Conservation (phyloP, 2,888 invertebrate species). For the Polymixis lichenea region DNA sequence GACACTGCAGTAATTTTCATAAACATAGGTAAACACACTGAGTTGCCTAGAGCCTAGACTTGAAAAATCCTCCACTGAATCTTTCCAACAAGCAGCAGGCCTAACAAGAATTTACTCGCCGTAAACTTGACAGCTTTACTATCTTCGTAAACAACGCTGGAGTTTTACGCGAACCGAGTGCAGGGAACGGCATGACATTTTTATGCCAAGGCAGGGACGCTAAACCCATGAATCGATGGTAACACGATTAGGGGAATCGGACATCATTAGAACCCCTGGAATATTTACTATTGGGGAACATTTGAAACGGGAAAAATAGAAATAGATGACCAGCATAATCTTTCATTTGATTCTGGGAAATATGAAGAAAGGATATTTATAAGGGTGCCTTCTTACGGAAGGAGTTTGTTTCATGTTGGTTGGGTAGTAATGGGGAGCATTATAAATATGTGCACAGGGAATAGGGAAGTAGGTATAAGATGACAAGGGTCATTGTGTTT, state of each 20-base stretch:
- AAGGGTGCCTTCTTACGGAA: constrained; percentile 10
- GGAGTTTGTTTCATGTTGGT: constrained; percentile 3
- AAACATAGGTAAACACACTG: not conserved
- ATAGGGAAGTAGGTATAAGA: not conserved
- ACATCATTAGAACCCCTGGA: constrained; percentile 58
- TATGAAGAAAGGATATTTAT: constrained; percentile 31
- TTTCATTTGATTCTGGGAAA: constrained; percentile 14
- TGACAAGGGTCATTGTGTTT: constrained; percentile 16
- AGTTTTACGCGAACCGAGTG: constrained; percentile 27
- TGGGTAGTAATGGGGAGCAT: constrained; percentile 2
- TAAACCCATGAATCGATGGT: constrained; percentile 68
- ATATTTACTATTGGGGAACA: constrained; percentile 32
- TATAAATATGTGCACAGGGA: constrained; percentile 13
- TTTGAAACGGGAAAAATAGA: constrained; percentile 17
- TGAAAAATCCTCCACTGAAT: not conserved
- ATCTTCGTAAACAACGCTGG: constrained; percentile 54
- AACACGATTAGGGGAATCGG: constrained; percentile 71
- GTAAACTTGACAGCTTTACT: constrained; percentile 59
- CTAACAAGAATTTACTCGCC: constrained; percentile 56
- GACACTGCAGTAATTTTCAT: not conserved
- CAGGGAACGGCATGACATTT: constrained; percentile 53
- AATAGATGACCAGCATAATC: constrained; percentile 31
- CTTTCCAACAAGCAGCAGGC: not conserved
- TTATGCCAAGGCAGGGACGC: constrained; percentile 54
- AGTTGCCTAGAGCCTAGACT: not conserved